These are phyloP conservation scores for Brachypterus glaber DNA, from an alignment of 2,888 invertebrate species.

Conservation along the genomic window DNA sequence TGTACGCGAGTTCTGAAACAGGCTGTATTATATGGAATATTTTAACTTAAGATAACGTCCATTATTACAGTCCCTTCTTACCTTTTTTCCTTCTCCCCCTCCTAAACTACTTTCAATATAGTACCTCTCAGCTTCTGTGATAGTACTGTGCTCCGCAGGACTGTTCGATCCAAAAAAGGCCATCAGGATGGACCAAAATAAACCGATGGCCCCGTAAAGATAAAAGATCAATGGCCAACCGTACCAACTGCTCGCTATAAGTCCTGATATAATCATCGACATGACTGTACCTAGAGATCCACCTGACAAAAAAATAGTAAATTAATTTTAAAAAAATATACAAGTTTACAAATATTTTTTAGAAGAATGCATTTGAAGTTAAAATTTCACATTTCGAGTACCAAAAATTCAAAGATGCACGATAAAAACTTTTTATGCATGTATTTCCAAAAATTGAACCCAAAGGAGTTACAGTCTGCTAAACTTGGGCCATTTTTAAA, in stretches of 20 bases:
- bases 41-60: neutral
- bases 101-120: slow-evolving; percentile 49
- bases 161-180: slow-evolving; percentile 55
- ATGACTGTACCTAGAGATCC: slow-evolving; percentile 71
- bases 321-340: neutral
- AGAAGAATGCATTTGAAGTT: too few relatives aligned
- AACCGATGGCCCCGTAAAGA: slow-evolving; percentile 54
- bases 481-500: too few relatives aligned
- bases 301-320: slow-evolving; percentile 46
- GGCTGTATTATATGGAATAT: neutral
- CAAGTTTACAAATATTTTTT: too few relatives aligned
- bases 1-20: too few relatives aligned
- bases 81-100: slow-evolving; percentile 11
- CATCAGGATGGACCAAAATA: slow-evolving; percentile 53
- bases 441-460: too few relatives aligned
- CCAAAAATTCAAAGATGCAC: too few relatives aligned
- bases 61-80: too few relatives aligned
- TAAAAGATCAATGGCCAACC: slow-evolving; percentile 80
- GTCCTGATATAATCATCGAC: slow-evolving; percentile 61
- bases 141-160: slow-evolving; percentile 51
- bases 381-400: too few relatives aligned
- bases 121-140: slow-evolving; percentile 53
- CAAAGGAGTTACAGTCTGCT: too few relatives aligned
- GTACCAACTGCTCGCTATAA: slow-evolving; percentile 54
- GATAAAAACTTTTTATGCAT: too few relatives aligned